These are phyloP conservation scores for Alentia gelatinosa DNA, from an alignment of 2,888 invertebrate species.

Conservation along the genomic window DNA sequence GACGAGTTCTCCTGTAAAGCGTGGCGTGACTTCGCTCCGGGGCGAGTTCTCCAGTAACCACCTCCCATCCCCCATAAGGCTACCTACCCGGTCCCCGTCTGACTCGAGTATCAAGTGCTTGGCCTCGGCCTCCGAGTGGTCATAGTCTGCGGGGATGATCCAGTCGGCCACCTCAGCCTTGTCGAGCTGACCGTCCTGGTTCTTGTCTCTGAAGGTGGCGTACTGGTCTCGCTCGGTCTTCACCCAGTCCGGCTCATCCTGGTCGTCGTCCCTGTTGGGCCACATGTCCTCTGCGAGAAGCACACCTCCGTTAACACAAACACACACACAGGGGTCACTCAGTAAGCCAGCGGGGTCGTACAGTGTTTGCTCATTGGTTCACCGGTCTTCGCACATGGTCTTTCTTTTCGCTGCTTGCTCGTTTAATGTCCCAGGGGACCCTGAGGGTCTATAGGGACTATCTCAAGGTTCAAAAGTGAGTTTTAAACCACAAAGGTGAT, in stretches of 20 bases:
- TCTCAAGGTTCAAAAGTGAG: too few relatives aligned
- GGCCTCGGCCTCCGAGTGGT: slow-evolving; percentile 97
- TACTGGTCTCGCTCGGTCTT: slow-evolving; percentile 96
- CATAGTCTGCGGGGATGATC: slow-evolving; percentile 97
- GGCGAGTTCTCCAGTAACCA: too few relatives aligned
- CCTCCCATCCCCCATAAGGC: not conserved
- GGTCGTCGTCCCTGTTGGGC: slow-evolving; percentile 82
- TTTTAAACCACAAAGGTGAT: too few relatives aligned
- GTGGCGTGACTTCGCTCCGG: too few relatives aligned
- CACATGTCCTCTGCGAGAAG: slow-evolving; percentile 89
- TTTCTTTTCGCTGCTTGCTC: too few relatives aligned
- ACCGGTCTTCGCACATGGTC: too few relatives aligned
- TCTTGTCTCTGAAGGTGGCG: slow-evolving; percentile 88
- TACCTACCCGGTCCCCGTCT: slow-evolving; percentile 88
- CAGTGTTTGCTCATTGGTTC: not conserved
- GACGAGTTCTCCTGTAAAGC: too few relatives aligned
- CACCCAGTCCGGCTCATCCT: slow-evolving; percentile 97
- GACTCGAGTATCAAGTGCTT: slow-evolving; percentile 97
- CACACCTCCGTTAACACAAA: not conserved
- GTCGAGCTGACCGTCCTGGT: slow-evolving; percentile 92
- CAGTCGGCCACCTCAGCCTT: slow-evolving; percentile 90
- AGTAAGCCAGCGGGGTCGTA: too few relatives aligned
- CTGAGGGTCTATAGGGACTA: too few relatives aligned
- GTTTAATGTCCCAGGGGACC: too few relatives aligned
- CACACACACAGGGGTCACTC: not conserved